These are phyloP conservation scores for Eudasyphora cyanicolor DNA, from an alignment of 2,888 invertebrate species.

Conservation along the genomic window DNA sequence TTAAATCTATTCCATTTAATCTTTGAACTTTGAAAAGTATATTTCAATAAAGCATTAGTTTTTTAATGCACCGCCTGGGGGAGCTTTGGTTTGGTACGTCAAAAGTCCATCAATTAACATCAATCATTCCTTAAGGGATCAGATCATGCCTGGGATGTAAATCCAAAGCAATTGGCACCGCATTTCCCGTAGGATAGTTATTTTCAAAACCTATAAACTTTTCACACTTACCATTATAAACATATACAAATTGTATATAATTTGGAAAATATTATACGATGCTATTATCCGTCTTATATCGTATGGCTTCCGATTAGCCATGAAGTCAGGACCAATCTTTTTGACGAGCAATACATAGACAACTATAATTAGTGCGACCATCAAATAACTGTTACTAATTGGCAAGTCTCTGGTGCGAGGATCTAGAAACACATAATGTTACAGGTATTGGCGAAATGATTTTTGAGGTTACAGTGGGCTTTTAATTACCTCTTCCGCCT, in stretches of 20 bases:
- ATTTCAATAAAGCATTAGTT: no score
- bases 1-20: no score
- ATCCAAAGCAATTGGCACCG: no score
- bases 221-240: conserved; percentile 55
- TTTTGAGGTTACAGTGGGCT: background rate
- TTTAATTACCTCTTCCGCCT: background rate
- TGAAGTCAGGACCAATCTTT: conserved; percentile 85
- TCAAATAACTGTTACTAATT: conserved; percentile 75
- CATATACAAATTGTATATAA: conserved; percentile 60
- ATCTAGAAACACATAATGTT: background rate
- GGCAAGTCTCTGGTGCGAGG: conserved; percentile 7
- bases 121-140: no score
- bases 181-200: no score
- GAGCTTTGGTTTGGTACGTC: no score
- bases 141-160: no score
- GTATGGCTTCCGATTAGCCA: conserved; percentile 84
- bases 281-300: conserved; percentile 84
- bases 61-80: no score
- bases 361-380: conserved; percentile 80
- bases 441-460: background rate
- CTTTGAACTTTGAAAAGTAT: no score
- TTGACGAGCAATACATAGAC: conserved; percentile 86
- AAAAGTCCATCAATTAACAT: no score
- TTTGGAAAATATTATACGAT: conserved; percentile 84
- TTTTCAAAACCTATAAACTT: no score